A percentile compares a stretch with the other conserved stretches of the same genome.
Conservation (phyloP, 2,888 invertebrate genomes). For the Stenoptilia bipunctidactyla region DNA sequence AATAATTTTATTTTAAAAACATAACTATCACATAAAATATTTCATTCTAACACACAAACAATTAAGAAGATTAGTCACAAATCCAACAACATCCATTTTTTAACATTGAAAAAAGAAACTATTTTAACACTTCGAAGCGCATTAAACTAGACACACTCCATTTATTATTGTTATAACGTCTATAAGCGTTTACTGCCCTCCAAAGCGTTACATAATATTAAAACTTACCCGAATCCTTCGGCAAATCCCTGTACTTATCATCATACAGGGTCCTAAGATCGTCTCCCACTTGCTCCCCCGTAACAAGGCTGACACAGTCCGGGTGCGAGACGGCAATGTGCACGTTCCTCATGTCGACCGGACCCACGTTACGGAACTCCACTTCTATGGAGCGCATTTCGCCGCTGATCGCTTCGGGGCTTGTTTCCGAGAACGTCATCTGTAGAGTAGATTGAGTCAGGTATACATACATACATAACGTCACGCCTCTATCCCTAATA, state of each 20-base stretch:
- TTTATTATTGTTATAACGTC: no score
- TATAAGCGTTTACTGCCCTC: no score
- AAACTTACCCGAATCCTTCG: conserved; percentile 42
- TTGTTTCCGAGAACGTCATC: conserved; percentile 79
- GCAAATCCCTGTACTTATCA: conserved; percentile 64
- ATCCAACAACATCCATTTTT: no score
- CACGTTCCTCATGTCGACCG: conserved; percentile 73
- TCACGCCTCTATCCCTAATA: no score
- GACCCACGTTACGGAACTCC: conserved; percentile 78
- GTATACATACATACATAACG: no score
- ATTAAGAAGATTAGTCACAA: no score
- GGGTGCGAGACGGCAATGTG: conserved; percentile 79
- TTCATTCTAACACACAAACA: no score
- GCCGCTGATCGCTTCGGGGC: conserved; percentile 77
- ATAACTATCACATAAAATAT: no score
- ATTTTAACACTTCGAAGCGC: neutral
- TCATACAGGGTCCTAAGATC: conserved; percentile 37
- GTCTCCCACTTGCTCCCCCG: conserved; percentile 22
- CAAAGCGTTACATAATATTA: no score
- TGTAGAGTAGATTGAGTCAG: no score
- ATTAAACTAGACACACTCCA: neutral
- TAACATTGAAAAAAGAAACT: neutral
- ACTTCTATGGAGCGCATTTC: conserved; percentile 79
- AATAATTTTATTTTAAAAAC: no score
- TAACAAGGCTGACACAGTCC: conserved; percentile 71